A percentile compares a stretch with the other conserved stretches of the same genome.
These are phyloP conservation scores for Rostratula benghalensis DNA, from an alignment of 2,113 vertebrate genomes.

Conservation along the genomic window DNA sequence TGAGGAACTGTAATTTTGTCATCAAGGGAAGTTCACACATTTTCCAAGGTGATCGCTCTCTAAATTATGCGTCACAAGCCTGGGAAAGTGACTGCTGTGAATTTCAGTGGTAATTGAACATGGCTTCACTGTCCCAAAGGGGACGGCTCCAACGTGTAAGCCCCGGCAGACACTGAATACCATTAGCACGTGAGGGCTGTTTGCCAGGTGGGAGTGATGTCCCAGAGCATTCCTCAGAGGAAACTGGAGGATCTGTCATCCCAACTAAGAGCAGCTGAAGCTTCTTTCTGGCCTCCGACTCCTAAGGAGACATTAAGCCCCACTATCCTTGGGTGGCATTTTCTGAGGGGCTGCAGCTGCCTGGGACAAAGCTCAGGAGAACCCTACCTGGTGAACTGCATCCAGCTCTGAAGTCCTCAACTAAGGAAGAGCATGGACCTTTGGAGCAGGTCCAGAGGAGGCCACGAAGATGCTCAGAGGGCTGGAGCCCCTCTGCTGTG, in stretches of 20 bases:
- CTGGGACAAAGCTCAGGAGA: rapidly evolving
- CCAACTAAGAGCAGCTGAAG: neutral
- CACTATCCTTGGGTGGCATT: neutral
- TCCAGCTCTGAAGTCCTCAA: too few relatives aligned
- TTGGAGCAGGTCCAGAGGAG: too few relatives aligned
- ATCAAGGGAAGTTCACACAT: neutral
- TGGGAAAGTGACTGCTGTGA: neutral
- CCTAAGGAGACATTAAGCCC: neutral
- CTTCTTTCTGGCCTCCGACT: neutral
- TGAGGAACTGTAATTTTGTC: neutral
- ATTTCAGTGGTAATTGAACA: neutral
- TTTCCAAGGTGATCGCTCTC: neutral
- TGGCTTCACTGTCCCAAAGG: neutral
- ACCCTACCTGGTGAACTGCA: too few relatives aligned
- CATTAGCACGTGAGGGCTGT: neutral
- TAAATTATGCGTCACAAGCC: neutral
- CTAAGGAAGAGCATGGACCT: too few relatives aligned
- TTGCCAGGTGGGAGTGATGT: neutral
- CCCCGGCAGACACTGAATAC: neutral
- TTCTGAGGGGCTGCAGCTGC: neutral
- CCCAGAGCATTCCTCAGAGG: neutral
- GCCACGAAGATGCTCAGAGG: too few relatives aligned
- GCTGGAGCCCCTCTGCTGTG: too few relatives aligned
- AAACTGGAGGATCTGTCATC: neutral
- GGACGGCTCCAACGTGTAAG: neutral